Evolutionary conservation across 1,140 invertebrate genomes (phyloP).

Genomic region (Pinna nobilis): DNA sequence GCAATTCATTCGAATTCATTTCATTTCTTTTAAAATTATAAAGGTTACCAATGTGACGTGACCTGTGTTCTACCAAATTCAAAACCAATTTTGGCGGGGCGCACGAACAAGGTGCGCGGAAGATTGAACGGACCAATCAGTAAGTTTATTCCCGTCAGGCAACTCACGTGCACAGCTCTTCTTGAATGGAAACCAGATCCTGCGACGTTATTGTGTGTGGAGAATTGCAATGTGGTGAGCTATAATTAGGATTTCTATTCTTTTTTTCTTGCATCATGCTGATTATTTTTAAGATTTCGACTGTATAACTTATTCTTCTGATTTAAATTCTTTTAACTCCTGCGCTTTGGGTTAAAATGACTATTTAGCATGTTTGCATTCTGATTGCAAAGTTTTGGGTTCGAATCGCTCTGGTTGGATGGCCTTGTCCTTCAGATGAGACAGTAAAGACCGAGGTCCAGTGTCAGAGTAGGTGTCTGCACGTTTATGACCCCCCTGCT

Average conservation of each 20-base stretch:
- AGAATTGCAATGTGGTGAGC: constrained; percentile 51
- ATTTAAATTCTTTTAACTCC: not conserved
- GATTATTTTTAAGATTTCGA: not conserved
- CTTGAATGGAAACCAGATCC: constrained; percentile 51
- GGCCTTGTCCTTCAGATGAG: too few relatives aligned
- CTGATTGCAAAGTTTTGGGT: too few relatives aligned
- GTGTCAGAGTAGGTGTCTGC: too few relatives aligned
- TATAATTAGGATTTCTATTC: too few relatives aligned
- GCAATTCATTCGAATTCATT: too few relatives aligned
- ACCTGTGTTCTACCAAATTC: constrained; percentile 36
- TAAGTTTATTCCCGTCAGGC: constrained; percentile 4
- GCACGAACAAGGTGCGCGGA: constrained; percentile 29
- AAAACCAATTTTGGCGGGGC: constrained; percentile 12
- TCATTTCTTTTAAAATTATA: not conserved
- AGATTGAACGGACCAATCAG: constrained; percentile 1
- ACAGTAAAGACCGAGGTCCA: too few relatives aligned
- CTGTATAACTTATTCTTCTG: not conserved
- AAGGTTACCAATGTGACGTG: constrained; percentile 50
- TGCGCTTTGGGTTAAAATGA: not conserved
- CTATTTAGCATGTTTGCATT: too few relatives aligned
- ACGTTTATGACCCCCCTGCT: too few relatives aligned
- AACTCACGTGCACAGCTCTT: constrained; percentile 48
- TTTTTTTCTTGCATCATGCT: not conserved
- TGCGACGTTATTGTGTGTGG: constrained; percentile 38
- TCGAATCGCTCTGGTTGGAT: not conserved